Base-by-base conservation (phyloP, 1,140 invertebrate genomes). In the Leptoteleia sp. region DNA sequence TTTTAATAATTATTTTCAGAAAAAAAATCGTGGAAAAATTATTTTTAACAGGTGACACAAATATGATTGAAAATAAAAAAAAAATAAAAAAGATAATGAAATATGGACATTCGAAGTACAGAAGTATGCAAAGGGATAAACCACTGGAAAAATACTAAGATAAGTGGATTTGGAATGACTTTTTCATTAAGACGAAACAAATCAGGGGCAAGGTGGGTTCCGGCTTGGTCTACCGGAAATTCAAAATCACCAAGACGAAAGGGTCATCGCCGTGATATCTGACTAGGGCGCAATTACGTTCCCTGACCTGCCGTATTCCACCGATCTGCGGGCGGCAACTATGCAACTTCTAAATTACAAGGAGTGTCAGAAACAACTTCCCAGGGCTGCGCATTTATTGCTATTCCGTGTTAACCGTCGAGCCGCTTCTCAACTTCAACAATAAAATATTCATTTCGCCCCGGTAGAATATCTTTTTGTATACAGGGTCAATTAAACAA, bases 351-450 rank as follows among this genome's bases (percentile, higher is more conserved):
- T 62, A 68, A 68, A 68, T 79, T 73, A 68, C 76, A 68, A 62
- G 68, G 68, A 79, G 62, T 73, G 76, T 78, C 76, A 78, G 76
- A 67, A 72, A 61, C 68, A 79, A 79, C 68, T 79, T 79, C 50
- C 33, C 59, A 55, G 67, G 57, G 42, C 62, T 78, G 76, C 68
- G 61, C 59, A 78, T 68, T 78, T 65, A 67, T 65, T 65, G 67
- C 67, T 62, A 62, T 50, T 72, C 55, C 43, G 50, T 65, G 67
- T 52, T 68, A n/a, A 48, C 27, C 72, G 52, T 67, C 38, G 57
- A 35, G 50, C 29, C 42, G 59, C 43, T 70, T 54, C 47, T 75
- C 67, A 70, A 65, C 65, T 77, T 64, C 22, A 29, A 52, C 57
- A 43, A 70, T 77, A 77, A 77, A 77, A 70, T 70, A 77, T 64